Conservation (phyloP, 2,113 vertebrate genomes). For the Colaptes auratus region DNA sequence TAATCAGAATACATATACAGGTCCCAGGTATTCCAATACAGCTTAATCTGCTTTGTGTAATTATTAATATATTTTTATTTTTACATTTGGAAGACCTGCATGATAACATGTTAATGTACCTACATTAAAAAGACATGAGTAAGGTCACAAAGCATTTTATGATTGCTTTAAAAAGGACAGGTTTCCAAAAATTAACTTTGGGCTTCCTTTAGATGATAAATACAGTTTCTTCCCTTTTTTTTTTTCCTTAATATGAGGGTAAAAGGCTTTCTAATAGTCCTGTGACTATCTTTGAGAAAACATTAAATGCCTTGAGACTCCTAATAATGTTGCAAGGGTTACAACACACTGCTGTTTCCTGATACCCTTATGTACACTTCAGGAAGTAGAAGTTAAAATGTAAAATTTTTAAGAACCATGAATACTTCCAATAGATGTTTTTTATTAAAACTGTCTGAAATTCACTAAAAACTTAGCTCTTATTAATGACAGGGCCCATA, state of each 20-base stretch:
- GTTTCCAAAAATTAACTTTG: background rate
- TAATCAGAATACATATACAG: background rate
- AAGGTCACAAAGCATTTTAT: background rate
- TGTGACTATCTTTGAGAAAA: background rate
- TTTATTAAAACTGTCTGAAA: background rate
- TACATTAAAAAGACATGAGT: background rate
- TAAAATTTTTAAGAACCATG: background rate
- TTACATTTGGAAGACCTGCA: background rate
- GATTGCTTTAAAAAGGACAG: background rate
- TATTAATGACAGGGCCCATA: background rate
- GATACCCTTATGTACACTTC: background rate
- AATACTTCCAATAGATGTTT: background rate
- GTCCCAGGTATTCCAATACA: background rate
- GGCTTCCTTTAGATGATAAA: background rate
- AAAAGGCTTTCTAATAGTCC: background rate
- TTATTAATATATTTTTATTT: background rate
- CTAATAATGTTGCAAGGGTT: conserved; percentile 5
- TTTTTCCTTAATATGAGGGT: background rate
- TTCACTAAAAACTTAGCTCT: background rate
- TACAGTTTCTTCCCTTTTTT: background rate
- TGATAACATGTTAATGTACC: background rate
- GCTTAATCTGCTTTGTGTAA: background rate
- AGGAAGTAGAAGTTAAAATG: background rate
- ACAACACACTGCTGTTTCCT: background rate
- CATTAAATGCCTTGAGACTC: background rate